phyloP scores from a whole-genome alignment of 2,113 vertebrate species.

The Grallaria varia region DNA sequence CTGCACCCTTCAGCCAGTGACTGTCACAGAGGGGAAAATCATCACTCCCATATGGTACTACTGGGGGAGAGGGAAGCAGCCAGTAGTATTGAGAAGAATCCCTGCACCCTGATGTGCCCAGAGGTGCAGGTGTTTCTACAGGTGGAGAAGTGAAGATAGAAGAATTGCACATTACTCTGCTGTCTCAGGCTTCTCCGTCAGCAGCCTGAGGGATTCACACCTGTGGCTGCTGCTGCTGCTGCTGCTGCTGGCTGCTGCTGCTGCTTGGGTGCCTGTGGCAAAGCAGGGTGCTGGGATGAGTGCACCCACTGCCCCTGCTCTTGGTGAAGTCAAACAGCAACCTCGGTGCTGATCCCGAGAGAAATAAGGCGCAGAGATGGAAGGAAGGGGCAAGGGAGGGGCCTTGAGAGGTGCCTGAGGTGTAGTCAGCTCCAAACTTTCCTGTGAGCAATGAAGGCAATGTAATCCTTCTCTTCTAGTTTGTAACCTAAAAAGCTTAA shows the following conservation, averaged over 20 bases:
- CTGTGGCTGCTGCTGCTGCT: neutral
- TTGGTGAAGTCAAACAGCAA: neutral
- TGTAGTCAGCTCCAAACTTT: neutral
- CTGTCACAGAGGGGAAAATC: neutral
- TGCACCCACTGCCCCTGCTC: accelerated
- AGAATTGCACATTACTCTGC: neutral
- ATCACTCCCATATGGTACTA: neutral
- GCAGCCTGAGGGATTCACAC: neutral
- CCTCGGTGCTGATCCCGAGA: neutral
- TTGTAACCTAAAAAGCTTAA: neutral
- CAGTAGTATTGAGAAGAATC: neutral
- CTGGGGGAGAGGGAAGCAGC: neutral
- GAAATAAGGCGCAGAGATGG: neutral
- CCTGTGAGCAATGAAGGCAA: neutral
- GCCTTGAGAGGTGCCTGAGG: neutral
- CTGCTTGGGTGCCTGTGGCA: accelerated
- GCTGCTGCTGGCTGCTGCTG: neutral
- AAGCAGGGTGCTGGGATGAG: too few species aligned
- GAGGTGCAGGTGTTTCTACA: accelerated
- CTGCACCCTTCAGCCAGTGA: neutral
- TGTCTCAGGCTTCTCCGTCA: neutral
- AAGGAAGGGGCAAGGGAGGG: neutral
- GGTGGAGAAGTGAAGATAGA: neutral
- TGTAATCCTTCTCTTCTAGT: neutral
- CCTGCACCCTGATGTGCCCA: neutral